A percentile compares a stretch with the other conserved stretches of the same genome.
Conservation (phyloP, 2,113 vertebrate species). For the Mesocricetus auratus region DNA sequence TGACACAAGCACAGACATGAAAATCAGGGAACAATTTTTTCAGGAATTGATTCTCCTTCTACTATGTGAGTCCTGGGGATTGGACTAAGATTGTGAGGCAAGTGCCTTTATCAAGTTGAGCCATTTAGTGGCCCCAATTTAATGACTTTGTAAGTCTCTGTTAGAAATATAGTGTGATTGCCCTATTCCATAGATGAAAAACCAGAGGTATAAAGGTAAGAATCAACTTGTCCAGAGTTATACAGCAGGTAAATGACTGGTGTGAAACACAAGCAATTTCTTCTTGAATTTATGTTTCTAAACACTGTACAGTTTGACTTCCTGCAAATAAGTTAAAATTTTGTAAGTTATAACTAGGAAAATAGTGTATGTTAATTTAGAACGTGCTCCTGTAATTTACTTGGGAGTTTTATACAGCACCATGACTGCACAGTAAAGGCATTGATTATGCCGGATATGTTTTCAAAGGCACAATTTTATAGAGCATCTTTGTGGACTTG, state of each 20-base stretch:
- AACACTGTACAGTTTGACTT: constrained; percentile 20
- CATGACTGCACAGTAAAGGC: not conserved
- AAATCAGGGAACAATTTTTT: not conserved
- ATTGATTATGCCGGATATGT: constrained; percentile 2
- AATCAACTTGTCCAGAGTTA: constrained; percentile 20
- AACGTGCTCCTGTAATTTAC: constrained; percentile 24
- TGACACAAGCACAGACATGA: not conserved
- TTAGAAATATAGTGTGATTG: not conserved
- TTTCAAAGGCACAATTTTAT: constrained; percentile 25
- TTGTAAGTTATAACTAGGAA: not conserved
- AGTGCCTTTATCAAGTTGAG: not conserved
- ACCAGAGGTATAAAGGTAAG: constrained; percentile 3
- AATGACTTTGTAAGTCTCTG: constrained; percentile 14
- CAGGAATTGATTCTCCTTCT: not conserved
- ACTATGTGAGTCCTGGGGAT: no score
- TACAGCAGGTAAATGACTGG: not conserved
- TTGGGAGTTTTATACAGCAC: not conserved
- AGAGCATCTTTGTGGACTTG: constrained; percentile 24
- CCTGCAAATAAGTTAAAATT: constrained; percentile 10
- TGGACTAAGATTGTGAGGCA: not conserved
- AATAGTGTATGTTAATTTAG: constrained; percentile 25
- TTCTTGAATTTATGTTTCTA: not conserved
- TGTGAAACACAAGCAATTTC: not conserved
- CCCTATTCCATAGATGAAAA: constrained; percentile 43
- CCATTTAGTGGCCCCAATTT: not conserved